phyloP scores from a whole-genome alignment of 2,797 vertebrate species.

The Tarsius wallacei region DNA sequence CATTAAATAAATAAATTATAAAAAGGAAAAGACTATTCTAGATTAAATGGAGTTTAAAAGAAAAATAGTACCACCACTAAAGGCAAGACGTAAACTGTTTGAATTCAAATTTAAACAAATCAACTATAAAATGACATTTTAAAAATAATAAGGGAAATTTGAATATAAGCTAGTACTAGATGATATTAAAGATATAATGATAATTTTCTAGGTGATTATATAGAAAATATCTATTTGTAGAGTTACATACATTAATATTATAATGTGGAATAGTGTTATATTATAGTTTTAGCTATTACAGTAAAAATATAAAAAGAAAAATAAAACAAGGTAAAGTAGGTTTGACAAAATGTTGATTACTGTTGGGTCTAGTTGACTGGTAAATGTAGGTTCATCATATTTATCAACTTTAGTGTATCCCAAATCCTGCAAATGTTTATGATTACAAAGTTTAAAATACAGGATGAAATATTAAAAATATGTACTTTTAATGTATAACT shows the following conservation, averaged over 20 bases:
- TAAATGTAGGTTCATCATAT: not conserved
- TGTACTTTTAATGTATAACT: not conserved
- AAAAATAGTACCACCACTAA: not conserved
- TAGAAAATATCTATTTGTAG: not conserved
- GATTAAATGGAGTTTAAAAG: constrained; percentile 26
- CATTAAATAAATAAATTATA: not conserved
- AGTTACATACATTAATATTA: not conserved
- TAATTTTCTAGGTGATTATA: not conserved
- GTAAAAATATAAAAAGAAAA: not conserved
- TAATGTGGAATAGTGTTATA: not conserved
- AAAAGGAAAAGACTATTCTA: not conserved
- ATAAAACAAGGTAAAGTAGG: not conserved
- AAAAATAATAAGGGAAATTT: not conserved
- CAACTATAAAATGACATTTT: constrained; percentile 26
- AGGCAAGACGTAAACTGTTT: not conserved
- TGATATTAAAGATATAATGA: not conserved
- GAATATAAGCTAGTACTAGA: not conserved
- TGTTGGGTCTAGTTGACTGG: not conserved
- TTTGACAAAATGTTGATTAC: not conserved
- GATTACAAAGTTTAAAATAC: not conserved
- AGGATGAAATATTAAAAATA: not conserved
- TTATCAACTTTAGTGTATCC: not conserved
- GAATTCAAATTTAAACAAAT: not conserved
- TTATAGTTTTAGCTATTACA: not conserved
- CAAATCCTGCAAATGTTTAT: constrained; percentile 2